A percentile compares a stretch with the other conserved stretches of the same genome.
phyloP scores from a whole-genome alignment of 2,888 invertebrate genomes.

The Cordilura impudica region DNA sequence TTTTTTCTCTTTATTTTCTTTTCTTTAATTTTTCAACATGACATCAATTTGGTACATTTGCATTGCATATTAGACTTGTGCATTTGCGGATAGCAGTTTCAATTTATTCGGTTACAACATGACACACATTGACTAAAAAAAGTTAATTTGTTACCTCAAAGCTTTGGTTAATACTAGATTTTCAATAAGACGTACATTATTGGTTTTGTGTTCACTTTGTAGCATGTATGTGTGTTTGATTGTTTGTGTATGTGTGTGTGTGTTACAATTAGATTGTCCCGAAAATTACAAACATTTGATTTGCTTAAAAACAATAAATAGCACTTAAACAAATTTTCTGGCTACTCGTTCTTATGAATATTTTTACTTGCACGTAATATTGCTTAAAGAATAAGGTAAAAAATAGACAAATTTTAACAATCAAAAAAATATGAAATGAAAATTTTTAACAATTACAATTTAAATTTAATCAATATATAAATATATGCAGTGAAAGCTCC shows the following conservation, averaged over 20 bases:
- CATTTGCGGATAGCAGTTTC: neutral
- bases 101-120: neutral
- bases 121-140: neutral
- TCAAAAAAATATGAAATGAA: no score
- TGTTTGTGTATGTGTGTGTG: neutral
- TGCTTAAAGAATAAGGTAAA: no score
- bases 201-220: constrained; percentile 42
- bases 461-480: no score
- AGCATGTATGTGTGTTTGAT: neutral
- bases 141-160: constrained; percentile 34
- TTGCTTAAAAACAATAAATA: no score
- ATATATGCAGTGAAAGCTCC: no score
- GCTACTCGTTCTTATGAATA: no score
- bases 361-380: no score
- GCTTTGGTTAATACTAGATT: constrained; percentile 35
- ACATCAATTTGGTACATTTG: constrained; percentile 5
- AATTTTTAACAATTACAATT: no score
- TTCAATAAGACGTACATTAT: constrained; percentile 24
- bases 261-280: constrained; percentile 4
- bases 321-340: no score
- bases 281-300: no score
- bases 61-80: constrained; percentile 1
- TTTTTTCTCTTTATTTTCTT: neutral
- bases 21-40: neutral
- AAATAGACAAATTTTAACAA: no score